Evolutionary conservation across 2,113 vertebrate genomes (phyloP).

Genomic region (Syngnathus scovelli): DNA sequence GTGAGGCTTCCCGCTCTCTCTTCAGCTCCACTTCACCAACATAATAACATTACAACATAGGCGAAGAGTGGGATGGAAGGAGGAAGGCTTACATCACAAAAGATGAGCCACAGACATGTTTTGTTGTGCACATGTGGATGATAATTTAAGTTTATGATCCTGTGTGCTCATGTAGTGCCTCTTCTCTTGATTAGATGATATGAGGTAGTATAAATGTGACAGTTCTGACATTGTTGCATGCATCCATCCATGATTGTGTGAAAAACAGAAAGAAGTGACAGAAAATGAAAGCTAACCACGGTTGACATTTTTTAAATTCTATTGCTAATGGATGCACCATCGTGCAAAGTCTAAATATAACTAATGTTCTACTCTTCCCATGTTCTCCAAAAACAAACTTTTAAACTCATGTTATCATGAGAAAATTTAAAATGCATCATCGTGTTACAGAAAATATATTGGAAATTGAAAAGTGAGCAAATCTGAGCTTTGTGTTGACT

Average conservation of each 20-base stretch:
- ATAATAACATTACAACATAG: constrained; percentile 42
- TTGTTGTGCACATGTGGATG: constrained; percentile 37
- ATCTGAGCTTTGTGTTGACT: no score
- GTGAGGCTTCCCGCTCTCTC: constrained; percentile 38
- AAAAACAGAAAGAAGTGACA: constrained; percentile 37
- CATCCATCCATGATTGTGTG: constrained; percentile 10
- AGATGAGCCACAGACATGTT: constrained; percentile 22
- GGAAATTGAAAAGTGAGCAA: no score
- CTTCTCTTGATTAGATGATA: constrained; percentile 10
- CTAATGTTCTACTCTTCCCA: no score
- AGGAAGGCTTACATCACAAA: background rate
- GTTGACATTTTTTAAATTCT: background rate
- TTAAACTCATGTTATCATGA: no score
- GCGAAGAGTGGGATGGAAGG: constrained; percentile 5
- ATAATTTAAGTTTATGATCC: constrained; percentile 14
- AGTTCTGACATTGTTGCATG: background rate
- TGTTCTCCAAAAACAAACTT: no score
- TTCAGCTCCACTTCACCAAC: constrained; percentile 64
- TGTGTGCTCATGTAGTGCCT: background rate
- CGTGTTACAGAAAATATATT: no score
- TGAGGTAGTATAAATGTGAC: background rate
- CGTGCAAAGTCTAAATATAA: no score
- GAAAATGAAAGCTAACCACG: constrained; percentile 16
- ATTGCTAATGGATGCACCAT: no score
- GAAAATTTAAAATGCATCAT: no score